A percentile compares a stretch with the other conserved stretches of the same genome.
These are phyloP conservation scores for Atopsyche davidsoni DNA, from an alignment of 1,140 invertebrate genomes.

Conservation along the genomic window DNA sequence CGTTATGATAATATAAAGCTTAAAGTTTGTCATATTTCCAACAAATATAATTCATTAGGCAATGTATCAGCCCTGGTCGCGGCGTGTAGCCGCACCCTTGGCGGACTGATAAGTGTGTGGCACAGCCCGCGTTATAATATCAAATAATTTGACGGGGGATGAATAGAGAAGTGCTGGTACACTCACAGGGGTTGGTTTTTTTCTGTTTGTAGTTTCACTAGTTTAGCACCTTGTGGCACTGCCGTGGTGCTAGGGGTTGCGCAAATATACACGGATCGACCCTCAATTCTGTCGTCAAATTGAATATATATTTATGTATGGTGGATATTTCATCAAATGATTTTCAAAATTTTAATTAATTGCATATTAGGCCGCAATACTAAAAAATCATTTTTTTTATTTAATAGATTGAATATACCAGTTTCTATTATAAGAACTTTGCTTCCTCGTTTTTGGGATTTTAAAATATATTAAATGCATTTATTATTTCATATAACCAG, in stretches of 20 bases:
- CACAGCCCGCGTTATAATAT: slow-evolving; percentile 30
- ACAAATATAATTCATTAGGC: neutral
- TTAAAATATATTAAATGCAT: no score
- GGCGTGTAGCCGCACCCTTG: neutral
- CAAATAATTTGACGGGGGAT: slow-evolving; percentile 31
- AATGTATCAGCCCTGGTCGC: neutral
- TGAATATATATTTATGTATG: no score
- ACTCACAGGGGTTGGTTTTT: slow-evolving; percentile 21
- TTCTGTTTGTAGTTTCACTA: neutral
- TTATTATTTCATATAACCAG: no score
- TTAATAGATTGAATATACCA: no score
- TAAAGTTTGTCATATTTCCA: neutral
- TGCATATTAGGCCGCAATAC: no score
- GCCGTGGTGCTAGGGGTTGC: no score
- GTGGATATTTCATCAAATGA: no score
- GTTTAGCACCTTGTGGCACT: no score
- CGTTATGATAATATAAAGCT: neutral
- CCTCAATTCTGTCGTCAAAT: neutral
- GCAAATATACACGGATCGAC: neutral
- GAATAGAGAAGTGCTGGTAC: slow-evolving; percentile 29
- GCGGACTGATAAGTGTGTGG: slow-evolving; percentile 27
- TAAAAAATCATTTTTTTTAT: no score
- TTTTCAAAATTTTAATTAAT: no score
- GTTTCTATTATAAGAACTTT: no score
- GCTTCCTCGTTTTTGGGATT: no score